Evolutionary conservation across 2,113 vertebrate genomes (phyloP).

Genomic region (Gallinago paraguaiae): DNA sequence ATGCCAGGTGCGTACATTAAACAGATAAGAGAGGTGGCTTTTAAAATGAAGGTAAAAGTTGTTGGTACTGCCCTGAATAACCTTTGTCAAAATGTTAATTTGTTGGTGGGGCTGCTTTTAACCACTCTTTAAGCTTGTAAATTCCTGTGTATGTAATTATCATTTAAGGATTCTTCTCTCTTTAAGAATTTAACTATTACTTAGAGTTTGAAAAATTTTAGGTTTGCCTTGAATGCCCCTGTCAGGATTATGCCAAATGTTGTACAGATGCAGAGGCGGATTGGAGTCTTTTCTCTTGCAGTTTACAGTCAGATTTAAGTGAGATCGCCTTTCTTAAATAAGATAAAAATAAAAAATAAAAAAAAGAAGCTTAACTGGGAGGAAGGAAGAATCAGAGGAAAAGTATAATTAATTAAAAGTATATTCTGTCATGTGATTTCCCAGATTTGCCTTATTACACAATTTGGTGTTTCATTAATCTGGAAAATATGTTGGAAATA

Average conservation of each 20-base stretch:
- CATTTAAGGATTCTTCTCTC: not conserved
- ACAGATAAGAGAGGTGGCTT: not conserved
- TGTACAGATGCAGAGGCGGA: not conserved
- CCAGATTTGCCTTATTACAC: not conserved
- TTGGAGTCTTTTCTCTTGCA: not conserved
- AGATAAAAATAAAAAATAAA: not conserved
- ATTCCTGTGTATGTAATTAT: not conserved
- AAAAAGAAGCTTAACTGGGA: not conserved
- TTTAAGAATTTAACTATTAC: not conserved
- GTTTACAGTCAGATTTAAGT: not conserved
- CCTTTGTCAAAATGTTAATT: not conserved
- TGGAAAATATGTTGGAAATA: not conserved
- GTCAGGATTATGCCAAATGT: not conserved
- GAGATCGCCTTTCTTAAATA: not conserved
- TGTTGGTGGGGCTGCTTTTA: not conserved
- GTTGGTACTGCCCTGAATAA: not conserved
- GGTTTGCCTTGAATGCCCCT: rapidly evolving
- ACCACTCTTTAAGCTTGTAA: not conserved
- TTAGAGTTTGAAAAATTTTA: not conserved
- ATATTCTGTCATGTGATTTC: not conserved
- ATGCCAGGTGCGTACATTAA: not conserved
- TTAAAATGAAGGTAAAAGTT: not conserved
- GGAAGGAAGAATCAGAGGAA: not conserved
- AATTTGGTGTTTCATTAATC: not conserved
- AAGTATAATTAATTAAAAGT: not conserved